Base-by-base conservation (phyloP, 2,797 vertebrate species). In the Anguilla marmorata region DNA sequence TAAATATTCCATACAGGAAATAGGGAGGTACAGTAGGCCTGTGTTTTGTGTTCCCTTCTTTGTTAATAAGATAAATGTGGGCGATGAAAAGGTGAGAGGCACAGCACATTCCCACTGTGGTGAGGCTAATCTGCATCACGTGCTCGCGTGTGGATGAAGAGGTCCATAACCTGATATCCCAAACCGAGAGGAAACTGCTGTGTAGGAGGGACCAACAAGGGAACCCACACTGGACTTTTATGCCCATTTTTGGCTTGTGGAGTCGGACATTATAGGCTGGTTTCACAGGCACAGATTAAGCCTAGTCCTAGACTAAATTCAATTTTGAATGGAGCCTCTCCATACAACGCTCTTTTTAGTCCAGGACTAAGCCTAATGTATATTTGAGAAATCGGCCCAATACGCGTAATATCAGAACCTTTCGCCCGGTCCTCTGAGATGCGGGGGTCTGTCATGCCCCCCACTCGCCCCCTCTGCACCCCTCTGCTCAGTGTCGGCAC, bases 31-130 rank as follows among this genome's bases (percentile, higher is more conserved):
- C 76, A 80, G 76, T 89, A 87, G 24, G 63, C 63, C 19, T 66
- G 63, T 84, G 56, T 69, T 66, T 88, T 14, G 2, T 87, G 91
- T 90, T 76, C 86, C 66, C 24, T 84, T 76, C n/a, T 66, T 89
- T 87, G 86, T 89, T 90, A 88, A 84, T 86, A 85, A 90, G 87
- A 88, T 86, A 90, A 90, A 90, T 69, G 89, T 85, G 87, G 85
- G 83, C 87, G 89, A 90, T 83, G 86, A 50, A 72, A 41, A 74
- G 66, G n/a, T 21, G 76, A 60, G 37, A 56, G 37, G 86, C 83
- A 87, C 63, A 86, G 56, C 83, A 87, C 58, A 88, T 86, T 80
- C 41, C 60, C 24, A 48, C 84, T 60, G 54, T 72, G 63, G 85
- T 27, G 21, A 72, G 83, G 52, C 83, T 89, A 90, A 90, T 91